phyloP scores from a whole-genome alignment of 2,888 invertebrate species.

The Anagyrus pseudococci region DNA sequence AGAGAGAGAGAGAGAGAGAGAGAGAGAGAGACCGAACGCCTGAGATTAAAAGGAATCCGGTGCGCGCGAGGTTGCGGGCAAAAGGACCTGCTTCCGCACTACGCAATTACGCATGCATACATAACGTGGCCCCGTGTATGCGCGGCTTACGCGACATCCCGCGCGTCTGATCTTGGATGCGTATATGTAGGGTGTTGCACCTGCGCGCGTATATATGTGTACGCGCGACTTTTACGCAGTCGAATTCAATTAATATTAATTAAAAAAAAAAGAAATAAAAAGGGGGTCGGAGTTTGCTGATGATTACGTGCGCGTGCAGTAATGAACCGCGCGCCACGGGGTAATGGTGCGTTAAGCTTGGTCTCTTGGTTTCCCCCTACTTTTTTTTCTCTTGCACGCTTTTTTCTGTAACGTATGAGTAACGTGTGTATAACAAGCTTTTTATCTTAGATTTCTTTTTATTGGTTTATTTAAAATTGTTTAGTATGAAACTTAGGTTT shows the following conservation, averaged over 20 bases:
- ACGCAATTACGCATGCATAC: conserved; percentile 49
- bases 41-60: too few species aligned
- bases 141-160: conserved; percentile 34
- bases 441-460: too few species aligned
- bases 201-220: background rate
- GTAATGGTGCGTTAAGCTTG: background rate
- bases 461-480: too few species aligned
- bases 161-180: conserved; percentile 1
- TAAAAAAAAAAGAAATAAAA: conserved; percentile 49
- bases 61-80: too few species aligned
- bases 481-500: too few species aligned
- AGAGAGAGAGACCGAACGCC: too few species aligned
- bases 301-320: conserved; percentile 38
- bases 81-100: too few species aligned
- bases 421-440: too few species aligned
- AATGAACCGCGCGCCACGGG: conserved; percentile 13
- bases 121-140: too few species aligned
- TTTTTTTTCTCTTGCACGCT: too few species aligned
- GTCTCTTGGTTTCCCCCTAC: background rate
- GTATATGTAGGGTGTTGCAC: conserved; percentile 15
- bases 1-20: too few species aligned
- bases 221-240: conserved; percentile 40
- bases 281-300: conserved; percentile 27
- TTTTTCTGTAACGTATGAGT: background rate
- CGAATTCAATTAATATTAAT: conserved; percentile 57